Conservation (phyloP, 2,113 vertebrate genomes). For the Quiscalus mexicanus region DNA sequence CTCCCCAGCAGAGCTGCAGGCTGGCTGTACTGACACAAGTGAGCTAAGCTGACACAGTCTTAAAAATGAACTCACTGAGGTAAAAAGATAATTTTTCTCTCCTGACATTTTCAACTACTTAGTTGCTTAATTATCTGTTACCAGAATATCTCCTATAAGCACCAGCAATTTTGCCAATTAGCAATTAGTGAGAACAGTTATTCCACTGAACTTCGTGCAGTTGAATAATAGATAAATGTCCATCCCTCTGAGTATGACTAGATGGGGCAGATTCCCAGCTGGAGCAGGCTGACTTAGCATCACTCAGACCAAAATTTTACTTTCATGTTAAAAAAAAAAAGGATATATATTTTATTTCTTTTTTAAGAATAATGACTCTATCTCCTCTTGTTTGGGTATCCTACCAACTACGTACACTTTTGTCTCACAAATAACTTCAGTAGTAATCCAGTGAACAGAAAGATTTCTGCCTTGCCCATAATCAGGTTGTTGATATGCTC, state of each 20-base stretch:
- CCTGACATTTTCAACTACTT: conserved; percentile 68
- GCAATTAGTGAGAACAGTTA: conserved; percentile 71
- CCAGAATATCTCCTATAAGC: conserved; percentile 66
- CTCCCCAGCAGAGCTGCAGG: not conserved
- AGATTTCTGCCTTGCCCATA: not conserved
- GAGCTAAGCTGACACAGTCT: conserved; percentile 5
- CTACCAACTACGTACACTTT: not conserved
- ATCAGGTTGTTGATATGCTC: not conserved
- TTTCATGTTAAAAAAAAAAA: not conserved
- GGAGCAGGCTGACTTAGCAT: not conserved
- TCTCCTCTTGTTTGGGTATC: not conserved
- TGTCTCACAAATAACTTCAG: not conserved
- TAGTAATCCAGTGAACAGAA: not conserved
- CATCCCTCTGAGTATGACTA: not conserved
- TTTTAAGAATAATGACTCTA: not conserved
- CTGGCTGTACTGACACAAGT: not conserved
- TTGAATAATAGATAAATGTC: conserved; percentile 65
- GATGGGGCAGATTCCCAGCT: not conserved
- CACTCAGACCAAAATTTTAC: not conserved
- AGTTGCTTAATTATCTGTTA: conserved; percentile 72
- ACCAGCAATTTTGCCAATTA: conserved; percentile 67
- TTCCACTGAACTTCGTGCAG: conserved; percentile 61
- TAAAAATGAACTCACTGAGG: conserved; percentile 55
- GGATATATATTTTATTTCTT: not conserved
- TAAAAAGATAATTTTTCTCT: conserved; percentile 69